Conservation (phyloP, 1,140 invertebrate species). For the Heliconius congener region DNA sequence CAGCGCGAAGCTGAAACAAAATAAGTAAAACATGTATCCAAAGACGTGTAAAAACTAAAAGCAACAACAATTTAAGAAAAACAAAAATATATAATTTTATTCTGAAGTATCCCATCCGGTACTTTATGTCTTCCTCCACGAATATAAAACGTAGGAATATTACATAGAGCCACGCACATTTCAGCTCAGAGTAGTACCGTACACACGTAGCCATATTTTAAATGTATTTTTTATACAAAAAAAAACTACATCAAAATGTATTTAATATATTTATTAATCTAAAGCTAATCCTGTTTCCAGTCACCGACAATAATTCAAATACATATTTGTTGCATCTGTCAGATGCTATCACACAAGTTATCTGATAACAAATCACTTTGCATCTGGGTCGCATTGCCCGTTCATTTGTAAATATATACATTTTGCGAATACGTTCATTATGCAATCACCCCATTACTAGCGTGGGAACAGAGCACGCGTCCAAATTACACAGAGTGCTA, state of each 20-base stretch:
- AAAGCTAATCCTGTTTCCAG: background rate
- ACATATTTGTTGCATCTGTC: conserved; percentile 1
- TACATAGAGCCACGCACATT: conserved; percentile 18
- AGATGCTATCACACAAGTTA: conserved; percentile 7
- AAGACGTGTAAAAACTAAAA: background rate
- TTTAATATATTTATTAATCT: background rate
- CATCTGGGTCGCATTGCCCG: conserved; percentile 9
- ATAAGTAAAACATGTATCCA: background rate
- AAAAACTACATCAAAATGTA: background rate
- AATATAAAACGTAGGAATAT: background rate
- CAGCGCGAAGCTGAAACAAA: too few species aligned
- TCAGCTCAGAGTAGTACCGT: background rate
- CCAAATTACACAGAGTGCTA: background rate
- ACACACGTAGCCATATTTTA: conserved; percentile 5
- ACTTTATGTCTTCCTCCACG: background rate
- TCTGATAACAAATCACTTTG: conserved; percentile 12
- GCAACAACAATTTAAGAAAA: background rate
- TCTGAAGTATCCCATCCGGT: background rate
- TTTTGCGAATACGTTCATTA: background rate
- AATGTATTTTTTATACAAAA: background rate
- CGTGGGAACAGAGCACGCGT: background rate
- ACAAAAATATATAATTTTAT: background rate
- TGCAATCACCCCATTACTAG: background rate
- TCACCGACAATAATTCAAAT: background rate
- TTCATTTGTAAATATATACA: conserved; percentile 8